A percentile compares a stretch with the other conserved stretches of the same genome.
Conservation (phyloP, 2,113 vertebrate species). For the Ifrita kowaldi region DNA sequence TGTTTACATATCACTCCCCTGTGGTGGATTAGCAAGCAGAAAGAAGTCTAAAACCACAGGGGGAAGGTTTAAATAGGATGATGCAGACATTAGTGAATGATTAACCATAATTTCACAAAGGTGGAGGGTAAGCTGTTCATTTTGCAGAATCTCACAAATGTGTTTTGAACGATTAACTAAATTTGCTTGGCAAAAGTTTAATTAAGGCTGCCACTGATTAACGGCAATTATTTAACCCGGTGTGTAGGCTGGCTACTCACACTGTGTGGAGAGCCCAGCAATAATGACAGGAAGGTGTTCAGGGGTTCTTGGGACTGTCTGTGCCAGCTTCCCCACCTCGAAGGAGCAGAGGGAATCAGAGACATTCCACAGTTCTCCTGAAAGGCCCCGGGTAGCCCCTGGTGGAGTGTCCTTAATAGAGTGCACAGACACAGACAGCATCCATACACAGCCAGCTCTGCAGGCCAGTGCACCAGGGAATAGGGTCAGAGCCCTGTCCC, state of each 20-base stretch:
- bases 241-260: neutral
- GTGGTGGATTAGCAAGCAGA: slow-evolving; percentile 60
- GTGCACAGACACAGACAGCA: accelerated
- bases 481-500: neutral
- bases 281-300: neutral
- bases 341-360: neutral
- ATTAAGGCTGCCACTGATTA: slow-evolving; percentile 10
- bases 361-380: neutral
- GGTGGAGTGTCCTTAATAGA: neutral
- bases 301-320: neutral
- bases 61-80: slow-evolving; percentile 63
- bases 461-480: neutral
- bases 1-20: slow-evolving; percentile 63
- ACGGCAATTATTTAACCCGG: neutral
- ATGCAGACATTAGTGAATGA: slow-evolving; percentile 70
- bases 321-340: neutral
- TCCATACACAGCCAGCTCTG: neutral
- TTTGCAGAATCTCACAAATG: slow-evolving; percentile 63
- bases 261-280: neutral
- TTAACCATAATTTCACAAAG: slow-evolving; percentile 69
- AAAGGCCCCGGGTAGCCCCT: neutral
- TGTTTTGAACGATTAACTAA: slow-evolving; percentile 67
- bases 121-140: slow-evolving; percentile 64
- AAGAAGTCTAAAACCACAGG: slow-evolving; percentile 63
- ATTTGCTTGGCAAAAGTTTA: slow-evolving; percentile 44